Base-by-base conservation (phyloP, 2,888 invertebrate species). In the Eristalis intricaria region DNA sequence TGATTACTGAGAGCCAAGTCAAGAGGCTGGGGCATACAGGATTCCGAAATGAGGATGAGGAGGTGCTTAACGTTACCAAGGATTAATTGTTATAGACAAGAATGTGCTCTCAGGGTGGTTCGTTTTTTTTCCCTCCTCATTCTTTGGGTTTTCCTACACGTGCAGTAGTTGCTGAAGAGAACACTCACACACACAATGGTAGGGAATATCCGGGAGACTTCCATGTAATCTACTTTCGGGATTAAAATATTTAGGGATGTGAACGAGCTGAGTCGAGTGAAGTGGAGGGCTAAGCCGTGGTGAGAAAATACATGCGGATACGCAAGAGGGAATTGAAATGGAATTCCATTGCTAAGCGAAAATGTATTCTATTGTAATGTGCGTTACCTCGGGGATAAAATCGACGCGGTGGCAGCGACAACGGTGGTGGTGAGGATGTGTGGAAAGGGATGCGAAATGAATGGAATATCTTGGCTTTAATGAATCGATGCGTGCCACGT, bases 61-160 rank as follows among this genome's bases (percentile, higher is more conserved):
- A 50, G 43, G 22, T 50, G 63, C 64, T 73, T 73, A 73, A 50
- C 32, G 50, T 22, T 63, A 10, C 32, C 50, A 56, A 63, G 73
- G 73, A 64, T 63, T 68, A 68, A 66, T 29, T 50, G 43, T 43
- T 29, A 66, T 66, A 66, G 66, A 66, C 26, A 66, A 65, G 65
- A 40, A 40, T 65, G 66, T 50, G 66, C 43, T 43, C 8, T 32
- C 8, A 7, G 32, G 32, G 43, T 26, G 15, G 15, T 43, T 43
- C n/a, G n/a, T 50, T n/a, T 19, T 7, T 50, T 50, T 19, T 19
- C 2, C 5, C 8, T 10, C 8, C 19, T 19, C 19, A 19, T 8
- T 7, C 50, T 19, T n/a, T 19, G 19, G 8, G 7, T 8, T 19
- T 19, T 19, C 19, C 50, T 50, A 50, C 50, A 50, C 50, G 50